These are phyloP conservation scores for Ischnus inquisitorius DNA, from an alignment of 2,888 invertebrate species.

Conservation along the genomic window DNA sequence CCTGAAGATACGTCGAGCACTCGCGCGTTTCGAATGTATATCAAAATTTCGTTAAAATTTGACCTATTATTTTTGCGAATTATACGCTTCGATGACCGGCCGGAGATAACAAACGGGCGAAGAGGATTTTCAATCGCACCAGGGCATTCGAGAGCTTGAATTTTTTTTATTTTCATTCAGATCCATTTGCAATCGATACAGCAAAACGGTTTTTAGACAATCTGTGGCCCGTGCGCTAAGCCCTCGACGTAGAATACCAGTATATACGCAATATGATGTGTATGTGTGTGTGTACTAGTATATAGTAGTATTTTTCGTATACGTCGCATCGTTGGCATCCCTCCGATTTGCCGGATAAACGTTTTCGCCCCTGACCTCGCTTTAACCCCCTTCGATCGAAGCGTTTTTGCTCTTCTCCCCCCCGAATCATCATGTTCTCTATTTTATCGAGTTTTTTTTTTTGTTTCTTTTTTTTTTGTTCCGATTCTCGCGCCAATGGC, in stretches of 20 bases:
- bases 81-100: conserved; percentile 29
- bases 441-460: conserved; percentile 57
- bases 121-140: conserved; percentile 56
- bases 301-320: conserved; percentile 51
- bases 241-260: conserved; percentile 20
- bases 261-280: not conserved
- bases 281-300: not conserved
- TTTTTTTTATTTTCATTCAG: conserved; percentile 11
- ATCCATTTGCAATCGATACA: conserved; percentile 67
- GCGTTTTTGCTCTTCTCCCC: conserved; percentile 48
- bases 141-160: conserved; percentile 40
- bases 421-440: conserved; percentile 58
- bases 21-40: not conserved
- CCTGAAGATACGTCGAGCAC: not conserved
- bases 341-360: conserved; percentile 66
- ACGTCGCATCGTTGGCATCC: conserved; percentile 46
- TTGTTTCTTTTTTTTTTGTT: conserved; percentile 50
- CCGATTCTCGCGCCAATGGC: conserved; percentile 36
- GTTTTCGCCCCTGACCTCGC: conserved; percentile 61
- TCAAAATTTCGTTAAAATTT: not conserved
- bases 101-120: conserved; percentile 1
- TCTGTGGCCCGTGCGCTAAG: conserved; percentile 63
- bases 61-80: conserved; percentile 20
- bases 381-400: conserved; percentile 52
- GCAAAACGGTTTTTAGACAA: conserved; percentile 67